Base-by-base conservation (phyloP, 2,113 vertebrate genomes). In the Stomatorhinus ivindoensis region DNA sequence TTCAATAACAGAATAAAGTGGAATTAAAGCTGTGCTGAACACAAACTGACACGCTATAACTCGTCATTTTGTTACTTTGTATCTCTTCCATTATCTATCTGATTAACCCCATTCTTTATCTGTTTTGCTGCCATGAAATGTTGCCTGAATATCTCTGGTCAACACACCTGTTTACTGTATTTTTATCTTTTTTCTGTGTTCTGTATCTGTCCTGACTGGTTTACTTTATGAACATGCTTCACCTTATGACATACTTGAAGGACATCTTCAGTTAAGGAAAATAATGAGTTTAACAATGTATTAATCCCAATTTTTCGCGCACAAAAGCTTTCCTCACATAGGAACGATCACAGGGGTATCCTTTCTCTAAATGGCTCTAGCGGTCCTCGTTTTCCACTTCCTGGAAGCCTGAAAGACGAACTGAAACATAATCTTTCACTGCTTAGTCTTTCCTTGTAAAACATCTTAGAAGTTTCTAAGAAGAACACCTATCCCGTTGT, bases 271-370 rank as follows among this genome's bases (percentile, higher is more conserved):
- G 39, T 48, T 69, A n/a, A 88, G 87, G 58, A 31, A 31, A 88
- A 69, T 69, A 13, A 88, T 88, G 87, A 46, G 55, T 31, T 24
- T 15, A 35, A n/a, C 4, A 27, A 47, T 73, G 24, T 73, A 69
- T 88, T 88, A 88, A 88, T 88, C 50, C 27, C 31, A 24, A 53
- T 53, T 88, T 48, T 46, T n/a, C n/a, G 8, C n/a, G 5, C 87
- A 27, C 44, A 88, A n/a, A 65, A 17, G 31, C 17, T 4, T 35
- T 39, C 17, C 87, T 46, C 87, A 39, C 87, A 44, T 24, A 42
- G 19, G 65, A 24, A 55, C 5, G 8, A 65, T 44, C 87, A 19
- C 21, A 69, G 24, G 35, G 21, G 24, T 46, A 39, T 55, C 86
- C 35, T 87, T 2, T 31, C 19, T 65, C 53, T 61, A 31, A 8